Evolutionary conservation across 64 coral and sea anemone species (phyloP), one percentile per base, ranked within the genome.

Genomic region (Stichodactyla helianthus): DNA sequence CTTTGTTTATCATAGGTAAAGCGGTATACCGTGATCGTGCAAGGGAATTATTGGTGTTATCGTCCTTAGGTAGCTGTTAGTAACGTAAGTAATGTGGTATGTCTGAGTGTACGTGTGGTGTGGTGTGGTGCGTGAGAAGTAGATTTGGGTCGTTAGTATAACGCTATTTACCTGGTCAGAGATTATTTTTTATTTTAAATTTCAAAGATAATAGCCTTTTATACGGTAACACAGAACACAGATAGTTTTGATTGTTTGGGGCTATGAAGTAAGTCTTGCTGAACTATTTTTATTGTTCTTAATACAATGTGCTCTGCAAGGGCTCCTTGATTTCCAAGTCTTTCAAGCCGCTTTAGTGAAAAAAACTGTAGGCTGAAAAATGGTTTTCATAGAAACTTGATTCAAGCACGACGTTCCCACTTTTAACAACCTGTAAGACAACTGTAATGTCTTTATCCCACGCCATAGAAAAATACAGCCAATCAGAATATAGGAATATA

Each of bases 121-220:
- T 10, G 9, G 68, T 64, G 62, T 20, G 62, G 62, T 74, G 68
- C 12, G 68, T 27, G 68, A 11, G 68, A n/a, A 23, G 10, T n/a
- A n/a, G 25, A 74, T 74, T 74, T 74, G 62, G 68, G 25, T 74
- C 68, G 68, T 74, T 74, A 58, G 55, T 74, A 74, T 6, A n/a
- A n/a, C 68, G 25, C 27, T 74, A 74, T 26, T 74, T 23, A 26
- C 68, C 68, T 74, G 68, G 68, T 74, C 8, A 74, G 27, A 74
- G 68, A 74, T 74, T 74, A 74, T 74, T 74, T 68, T 74, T 74
- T 74, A 74, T 74, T 74, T 74, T 74, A 10, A 13, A 74, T 27
- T 74, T 31, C 26, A n/a, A 74, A 74, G 68, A 74, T 74, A 25
- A 74, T 27, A 74, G 68, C 25, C 7, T 74, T 74, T 74, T 74